Percentiles rank a stretch among this genome's conserved stretches.
Conservation (phyloP, 2,113 vertebrate genomes). For the Salvelinus fontinalis region DNA sequence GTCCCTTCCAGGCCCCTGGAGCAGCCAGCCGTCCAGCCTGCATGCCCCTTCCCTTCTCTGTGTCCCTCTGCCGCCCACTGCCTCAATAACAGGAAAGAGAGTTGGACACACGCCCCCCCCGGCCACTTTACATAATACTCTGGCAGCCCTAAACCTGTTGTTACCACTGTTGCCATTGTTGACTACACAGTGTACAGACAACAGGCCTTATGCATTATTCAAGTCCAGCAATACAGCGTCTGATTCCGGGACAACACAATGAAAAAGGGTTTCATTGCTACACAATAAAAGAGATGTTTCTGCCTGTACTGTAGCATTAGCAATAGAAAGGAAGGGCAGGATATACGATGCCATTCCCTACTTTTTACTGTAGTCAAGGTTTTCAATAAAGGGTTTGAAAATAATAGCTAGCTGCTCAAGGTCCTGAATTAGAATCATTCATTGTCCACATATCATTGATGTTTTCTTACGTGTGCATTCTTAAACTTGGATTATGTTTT, state of each 20-base stretch:
- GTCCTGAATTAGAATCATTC: constrained; percentile 59
- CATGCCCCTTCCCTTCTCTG: constrained; percentile 15
- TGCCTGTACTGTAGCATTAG: constrained; percentile 62
- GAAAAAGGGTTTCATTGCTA: constrained; percentile 70
- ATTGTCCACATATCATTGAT: constrained; percentile 54
- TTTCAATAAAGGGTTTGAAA: constrained; percentile 71
- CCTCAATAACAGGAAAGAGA: constrained; percentile 62
- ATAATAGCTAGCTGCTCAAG: constrained; percentile 52
- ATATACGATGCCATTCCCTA: constrained; percentile 58
- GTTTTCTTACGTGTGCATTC: constrained; percentile 23
- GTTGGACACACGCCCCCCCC: constrained; percentile 45
- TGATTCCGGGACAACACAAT: constrained; percentile 67
- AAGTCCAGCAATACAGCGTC: constrained; percentile 56
- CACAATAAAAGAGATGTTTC: constrained; percentile 68
- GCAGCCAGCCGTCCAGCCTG: constrained; percentile 34
- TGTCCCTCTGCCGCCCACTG: constrained; percentile 21
- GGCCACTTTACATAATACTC: constrained; percentile 71
- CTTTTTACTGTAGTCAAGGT: constrained; percentile 66
- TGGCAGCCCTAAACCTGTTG: constrained; percentile 67
- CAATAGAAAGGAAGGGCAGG: constrained; percentile 57
- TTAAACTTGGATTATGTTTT: constrained; percentile 25
- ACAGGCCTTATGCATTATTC: constrained; percentile 77
- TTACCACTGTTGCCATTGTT: constrained; percentile 69
- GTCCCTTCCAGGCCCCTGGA: constrained; percentile 52
- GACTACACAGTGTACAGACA: constrained; percentile 71